Base-by-base conservation (phyloP, 2,113 vertebrate genomes). In the Sinocyclocheilus rhinocerous region DNA sequence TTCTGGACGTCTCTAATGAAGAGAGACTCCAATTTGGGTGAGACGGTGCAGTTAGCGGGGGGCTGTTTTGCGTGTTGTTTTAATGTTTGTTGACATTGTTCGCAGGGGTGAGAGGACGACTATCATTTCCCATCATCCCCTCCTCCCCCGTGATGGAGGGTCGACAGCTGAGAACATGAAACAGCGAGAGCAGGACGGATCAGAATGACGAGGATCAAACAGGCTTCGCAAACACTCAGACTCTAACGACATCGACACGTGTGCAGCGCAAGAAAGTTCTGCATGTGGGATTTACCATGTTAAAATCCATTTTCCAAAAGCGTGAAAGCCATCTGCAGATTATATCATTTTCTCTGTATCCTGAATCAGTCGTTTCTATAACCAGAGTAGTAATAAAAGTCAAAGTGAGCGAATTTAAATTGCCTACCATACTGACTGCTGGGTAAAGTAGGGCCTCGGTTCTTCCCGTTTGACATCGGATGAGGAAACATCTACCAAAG, bases 401-500 rank as follows among this genome's bases (percentile, higher is more conserved):
- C 5, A 69, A 45, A 84, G 16, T 33, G 5, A 24, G 26, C 1
- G 12, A 18, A 36, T 89, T 96, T 98, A 98, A 97, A 95, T 97
- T 94, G 89, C 95, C 93, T 93, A 84, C 96, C 96, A 76, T 98
- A 99, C 92, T 96, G 97, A 87, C 96, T 93, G 89, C 96, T 96
- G 0, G 95, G 95, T 73, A 98, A 95, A 70, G 97, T 95, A 63
- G 96, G 93, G 1, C 96, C 95, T 92, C 96, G 95, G 93, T 95
- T 96, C 93, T 97, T 99, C 83, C 97, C 97, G 70, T 97, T 98
- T 90, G 96, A 93, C 91, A 97, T 96, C 16, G 97, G 97, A 90
- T 96, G 94, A 13, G 97, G 97, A 92, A 99, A 99, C 97, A 98
- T 98, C 98, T 99, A 94, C 89, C 94, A 94, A 90, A 92, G 87